Conservation (phyloP, 1,140 invertebrate species). For the Phymastichus coffea region DNA sequence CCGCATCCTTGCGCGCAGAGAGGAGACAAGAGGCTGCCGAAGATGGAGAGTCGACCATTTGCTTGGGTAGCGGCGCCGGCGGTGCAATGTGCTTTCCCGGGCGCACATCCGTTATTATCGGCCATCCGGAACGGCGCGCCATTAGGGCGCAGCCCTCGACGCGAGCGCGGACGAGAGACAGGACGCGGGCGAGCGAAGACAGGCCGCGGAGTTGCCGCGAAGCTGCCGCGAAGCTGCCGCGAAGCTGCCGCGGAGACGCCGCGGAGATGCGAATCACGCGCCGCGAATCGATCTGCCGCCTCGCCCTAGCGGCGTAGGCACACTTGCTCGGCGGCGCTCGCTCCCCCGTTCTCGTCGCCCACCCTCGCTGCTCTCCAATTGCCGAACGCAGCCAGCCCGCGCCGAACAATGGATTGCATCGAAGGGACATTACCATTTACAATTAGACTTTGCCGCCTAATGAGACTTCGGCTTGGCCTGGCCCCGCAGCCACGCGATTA, state of each 20-base stretch:
- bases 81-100: slow-evolving; percentile 31
- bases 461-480: slow-evolving; percentile 10
- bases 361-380: not conserved
- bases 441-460: slow-evolving; percentile 23
- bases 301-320: too few species aligned
- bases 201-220: too few species aligned
- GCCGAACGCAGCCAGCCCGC: not conserved
- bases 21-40: slow-evolving; percentile 1
- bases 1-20: not conserved
- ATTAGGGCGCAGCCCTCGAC: slow-evolving; percentile 29
- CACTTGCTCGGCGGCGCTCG: not conserved
- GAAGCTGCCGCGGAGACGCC: too few species aligned
- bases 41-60: slow-evolving; percentile 28
- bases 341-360: not conserved
- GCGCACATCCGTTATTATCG: slow-evolving; percentile 22
- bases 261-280: slow-evolving; percentile 27
- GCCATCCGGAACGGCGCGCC: slow-evolving; percentile 33
- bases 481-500: slow-evolving; percentile 9
- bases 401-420: slow-evolving; percentile 23
- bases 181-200: not conserved
- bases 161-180: slow-evolving; percentile 1
- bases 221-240: too few species aligned
- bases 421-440: slow-evolving; percentile 27
- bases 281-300: slow-evolving; percentile 20
- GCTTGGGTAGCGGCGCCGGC: slow-evolving; percentile 30